Conservation (phyloP, 2,888 invertebrate genomes). For the Amblyjoppa proteus region DNA sequence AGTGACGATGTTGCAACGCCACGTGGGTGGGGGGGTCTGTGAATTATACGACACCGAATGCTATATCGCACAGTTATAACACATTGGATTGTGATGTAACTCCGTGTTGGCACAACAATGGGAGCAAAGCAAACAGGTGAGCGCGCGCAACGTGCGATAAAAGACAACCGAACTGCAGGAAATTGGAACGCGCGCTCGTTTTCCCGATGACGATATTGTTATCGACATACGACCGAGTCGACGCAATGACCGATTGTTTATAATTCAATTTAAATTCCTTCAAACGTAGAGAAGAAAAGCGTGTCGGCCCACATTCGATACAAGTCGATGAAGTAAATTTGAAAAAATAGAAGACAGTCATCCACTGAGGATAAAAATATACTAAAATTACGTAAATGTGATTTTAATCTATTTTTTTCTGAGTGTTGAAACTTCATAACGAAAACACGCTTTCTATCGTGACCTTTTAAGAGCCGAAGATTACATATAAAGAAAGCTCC, state of each 20-base stretch:
- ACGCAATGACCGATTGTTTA: neutral
- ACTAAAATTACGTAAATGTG: neutral
- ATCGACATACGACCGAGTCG: slow-evolving; percentile 11
- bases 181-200: slow-evolving; percentile 47
- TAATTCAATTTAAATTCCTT: neutral
- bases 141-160: slow-evolving; percentile 56
- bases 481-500: neutral
- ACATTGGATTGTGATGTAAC: slow-evolving; percentile 66
- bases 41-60: slow-evolving; percentile 27
- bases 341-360: neutral
- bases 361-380: neutral
- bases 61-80: slow-evolving; percentile 35
- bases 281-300: neutral
- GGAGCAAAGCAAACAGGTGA: slow-evolving; percentile 61
- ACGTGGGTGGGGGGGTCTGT: neutral
- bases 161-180: slow-evolving; percentile 35
- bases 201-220: slow-evolving; percentile 46
- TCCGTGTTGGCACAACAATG: slow-evolving; percentile 65
- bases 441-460: neutral
- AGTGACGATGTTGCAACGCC: slow-evolving; percentile 20
- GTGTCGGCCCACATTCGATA: neutral
- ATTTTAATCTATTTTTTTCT: neutral
- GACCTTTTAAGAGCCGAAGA: neutral
- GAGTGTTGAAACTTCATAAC: neutral
- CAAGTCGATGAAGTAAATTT: neutral